phyloP scores from a whole-genome alignment of 2,888 invertebrate species.

The Drosophila robusta region DNA sequence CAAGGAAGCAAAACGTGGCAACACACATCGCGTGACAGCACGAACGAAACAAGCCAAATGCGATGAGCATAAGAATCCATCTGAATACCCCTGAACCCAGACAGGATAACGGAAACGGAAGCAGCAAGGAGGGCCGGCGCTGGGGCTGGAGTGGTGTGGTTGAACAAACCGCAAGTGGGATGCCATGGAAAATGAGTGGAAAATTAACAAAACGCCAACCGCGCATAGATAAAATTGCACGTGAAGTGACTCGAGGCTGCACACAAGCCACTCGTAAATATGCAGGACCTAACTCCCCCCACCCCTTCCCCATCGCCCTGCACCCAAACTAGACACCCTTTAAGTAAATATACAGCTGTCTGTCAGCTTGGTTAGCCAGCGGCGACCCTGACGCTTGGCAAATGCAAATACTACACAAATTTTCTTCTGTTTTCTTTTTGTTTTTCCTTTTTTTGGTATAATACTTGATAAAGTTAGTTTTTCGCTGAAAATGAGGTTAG shows the following conservation, averaged over 20 bases:
- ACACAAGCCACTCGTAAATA: constrained; percentile 27
- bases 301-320: background rate
- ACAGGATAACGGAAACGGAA: constrained; percentile 34
- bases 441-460: constrained; percentile 25
- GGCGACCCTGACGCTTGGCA: constrained; percentile 60
- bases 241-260: constrained; percentile 43
- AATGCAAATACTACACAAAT: constrained; percentile 72
- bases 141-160: background rate
- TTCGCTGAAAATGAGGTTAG: constrained; percentile 20
- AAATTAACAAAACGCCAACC: constrained; percentile 72
- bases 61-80: constrained; percentile 70
- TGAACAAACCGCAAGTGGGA: constrained; percentile 30
- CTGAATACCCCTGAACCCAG: constrained; percentile 11
- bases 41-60: constrained; percentile 60
- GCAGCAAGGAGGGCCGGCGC: constrained; percentile 13
- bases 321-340: background rate
- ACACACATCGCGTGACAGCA: constrained; percentile 76
- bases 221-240: constrained; percentile 66
- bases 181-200: constrained; percentile 69
- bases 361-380: constrained; percentile 38
- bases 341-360: constrained; percentile 51
- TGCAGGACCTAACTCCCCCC: constrained; percentile 6
- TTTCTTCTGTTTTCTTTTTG: constrained; percentile 5
- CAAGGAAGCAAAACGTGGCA: constrained; percentile 15
- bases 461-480: constrained; percentile 56